Percentiles rank a stretch among this genome's conserved stretches.
These are phyloP conservation scores for Muscina levida DNA, from an alignment of 2,888 invertebrate genomes.

Conservation along the genomic window DNA sequence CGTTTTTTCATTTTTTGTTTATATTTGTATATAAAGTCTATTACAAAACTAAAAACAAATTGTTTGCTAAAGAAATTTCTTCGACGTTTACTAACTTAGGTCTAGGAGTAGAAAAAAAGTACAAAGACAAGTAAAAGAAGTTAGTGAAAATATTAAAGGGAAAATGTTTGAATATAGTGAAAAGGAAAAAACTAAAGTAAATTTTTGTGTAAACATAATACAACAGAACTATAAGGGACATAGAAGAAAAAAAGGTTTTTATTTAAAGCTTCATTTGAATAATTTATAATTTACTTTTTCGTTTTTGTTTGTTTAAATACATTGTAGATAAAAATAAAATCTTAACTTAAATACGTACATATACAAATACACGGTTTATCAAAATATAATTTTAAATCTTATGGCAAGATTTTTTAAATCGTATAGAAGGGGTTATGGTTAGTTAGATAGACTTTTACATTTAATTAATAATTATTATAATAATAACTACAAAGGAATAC, in stretches of 20 bases:
- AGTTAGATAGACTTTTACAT: slow-evolving; percentile 25
- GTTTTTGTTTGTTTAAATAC: slow-evolving; percentile 46
- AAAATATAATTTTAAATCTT: slow-evolving; percentile 66
- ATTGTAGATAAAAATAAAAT: slow-evolving; percentile 53
- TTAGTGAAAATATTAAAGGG: slow-evolving; percentile 3
- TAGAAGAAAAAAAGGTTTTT: neutral
- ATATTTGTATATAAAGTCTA: slow-evolving; percentile 55
- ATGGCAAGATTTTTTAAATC: slow-evolving; percentile 71
- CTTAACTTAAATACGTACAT: slow-evolving; percentile 38
- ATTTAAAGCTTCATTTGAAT: slow-evolving; percentile 43
- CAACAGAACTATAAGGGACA: slow-evolving; percentile 24
- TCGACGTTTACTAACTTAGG: slow-evolving; percentile 14
- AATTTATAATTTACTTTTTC: slow-evolving; percentile 17
- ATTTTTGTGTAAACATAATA: too few species aligned
- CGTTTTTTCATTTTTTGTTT: slow-evolving; percentile 20
- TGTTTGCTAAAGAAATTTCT: slow-evolving; percentile 55
- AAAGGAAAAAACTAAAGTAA: slow-evolving; percentile 43
- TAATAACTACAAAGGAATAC: neutral
- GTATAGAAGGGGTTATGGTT: too few species aligned
- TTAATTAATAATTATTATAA: slow-evolving; percentile 28
- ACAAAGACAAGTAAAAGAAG: slow-evolving; percentile 13
- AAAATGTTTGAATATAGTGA: slow-evolving; percentile 7
- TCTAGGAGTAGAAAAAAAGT: neutral
- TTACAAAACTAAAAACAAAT: slow-evolving; percentile 66
- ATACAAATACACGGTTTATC: slow-evolving; percentile 43